Percentiles rank a stretch among this genome's conserved stretches.
Conservation (phyloP, 2,797 vertebrate species). For the Intellagama lesueurii region DNA sequence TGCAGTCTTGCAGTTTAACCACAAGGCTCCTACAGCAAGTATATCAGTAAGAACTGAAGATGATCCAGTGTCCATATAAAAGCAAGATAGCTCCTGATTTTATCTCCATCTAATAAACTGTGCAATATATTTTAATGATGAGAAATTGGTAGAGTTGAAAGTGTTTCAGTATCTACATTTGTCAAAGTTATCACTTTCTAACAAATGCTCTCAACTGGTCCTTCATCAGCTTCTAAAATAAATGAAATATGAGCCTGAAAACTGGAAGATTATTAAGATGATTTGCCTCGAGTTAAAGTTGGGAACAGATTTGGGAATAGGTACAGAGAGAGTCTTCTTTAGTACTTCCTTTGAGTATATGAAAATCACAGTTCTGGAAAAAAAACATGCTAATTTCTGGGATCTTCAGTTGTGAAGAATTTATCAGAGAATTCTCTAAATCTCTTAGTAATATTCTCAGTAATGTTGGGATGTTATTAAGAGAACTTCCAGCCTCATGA, state of each 20-base stretch:
- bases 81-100: background rate
- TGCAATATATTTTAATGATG: background rate
- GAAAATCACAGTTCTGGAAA: background rate
- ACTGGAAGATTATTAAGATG: background rate
- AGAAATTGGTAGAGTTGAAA: background rate
- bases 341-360: background rate
- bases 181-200: background rate
- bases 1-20: background rate
- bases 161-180: background rate
- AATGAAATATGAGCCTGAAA: background rate
- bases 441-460: constrained; percentile 2
- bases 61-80: background rate
- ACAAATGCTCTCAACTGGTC: background rate
- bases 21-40: background rate
- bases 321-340: background rate
- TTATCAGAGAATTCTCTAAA: background rate
- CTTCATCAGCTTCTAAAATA: background rate
- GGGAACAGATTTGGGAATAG: background rate
- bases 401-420: background rate
- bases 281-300: constrained; percentile 7
- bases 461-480: background rate
- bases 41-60: too few species aligned
- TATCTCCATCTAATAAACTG: background rate
- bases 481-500: background rate
- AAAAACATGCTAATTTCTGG: background rate